Evolutionary conservation across 2,888 invertebrate species (phyloP), one percentile per base, ranked within the genome.

Genomic region (Nomada fucata): DNA sequence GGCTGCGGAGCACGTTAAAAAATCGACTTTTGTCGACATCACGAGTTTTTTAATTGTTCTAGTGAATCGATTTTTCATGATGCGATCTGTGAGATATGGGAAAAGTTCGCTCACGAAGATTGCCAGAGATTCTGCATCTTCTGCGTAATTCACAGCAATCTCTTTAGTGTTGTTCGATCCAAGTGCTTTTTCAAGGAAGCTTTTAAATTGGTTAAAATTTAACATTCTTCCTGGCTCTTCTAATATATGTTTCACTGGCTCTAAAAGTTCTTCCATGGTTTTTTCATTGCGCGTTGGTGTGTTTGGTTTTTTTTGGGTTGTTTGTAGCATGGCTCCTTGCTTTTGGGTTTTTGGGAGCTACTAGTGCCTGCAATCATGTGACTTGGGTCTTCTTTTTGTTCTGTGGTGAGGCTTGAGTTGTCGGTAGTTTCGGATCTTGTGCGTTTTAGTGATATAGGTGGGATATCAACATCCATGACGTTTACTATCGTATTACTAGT

Each of bases 181-280:
- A 20, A 18, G 3, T 44, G 55, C 18, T 61, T 64, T 57, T 47
- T 64, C 47, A 15, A 73, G 5, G n/a, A 73, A 64, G 11, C 20
- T 73, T 64, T 55, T 64, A 11, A 72, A 11, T 29, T 64, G 44
- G 2, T 64, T n/a, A 2, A 20, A 72, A 2, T 47, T 29, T 57
- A 64, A 20, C 44, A 69, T 59, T 26, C 9, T 69, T 10, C 47
- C 69, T 11, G 47, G 59, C 44, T 44, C 3, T 18, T 64, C 29
- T 0, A 64, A n/a, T 55, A 29, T 26, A 5, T 73, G 18, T 29
- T 64, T 64, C 26, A 47, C 15, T 29, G 18, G 15, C 4, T 47
- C 29, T 47, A 64, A 13, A 44, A 73, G 55, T 13, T 44, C 23
- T 1, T 72, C 55, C 10, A 55, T 55, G 11, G 2, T 26, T 42